Base-by-base conservation (phyloP, 2,113 vertebrate genomes). In the Benitochromis conjunctus region DNA sequence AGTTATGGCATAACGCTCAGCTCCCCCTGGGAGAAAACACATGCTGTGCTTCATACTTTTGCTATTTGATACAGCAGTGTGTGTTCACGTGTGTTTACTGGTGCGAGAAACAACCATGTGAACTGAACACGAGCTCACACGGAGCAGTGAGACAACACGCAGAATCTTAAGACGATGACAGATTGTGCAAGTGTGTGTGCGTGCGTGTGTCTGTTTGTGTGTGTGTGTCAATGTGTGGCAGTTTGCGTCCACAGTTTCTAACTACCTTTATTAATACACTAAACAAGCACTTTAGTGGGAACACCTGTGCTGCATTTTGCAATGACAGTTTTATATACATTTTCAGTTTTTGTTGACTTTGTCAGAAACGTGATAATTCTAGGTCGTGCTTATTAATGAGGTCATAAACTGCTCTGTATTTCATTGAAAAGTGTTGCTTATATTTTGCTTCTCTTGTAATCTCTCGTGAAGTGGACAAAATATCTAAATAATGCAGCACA, bases 1-100 rank as follows among this genome's bases (percentile, higher is more conserved):
- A 85, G 91, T 86, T 81, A 89, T 93, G 92, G 92, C 89, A 84
- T 74, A 26, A 71, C 69, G 71, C 87, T 76, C n/a, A 7, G 36
- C 56, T 71, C 84, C 88, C 82, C 71, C 84, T 53, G 80, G 78
- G 94, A 86, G 81, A 82, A 92, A 85, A 66, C 77, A 57, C 93
- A 88, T 29, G 86, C 91, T 94, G 92, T 48, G 94, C 36, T 81
- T 90, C 74, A 90, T 88, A 82, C 85, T 86, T 85, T 87, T 62
- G 82, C 91, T 79, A 80, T 91, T 89, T 91, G 81, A 89, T 92
- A 83, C 74, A 86, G 58, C 66, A 77, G 86, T 79, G 85, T 87
- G 86, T 86, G 77, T 91, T 88, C 87, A 60, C 34, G 14, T 84
- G 83, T 88, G 85, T 85, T 92, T 86, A 88, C 79, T 71, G 76